Evolutionary conservation across 2,113 vertebrate species (phyloP).

Genomic region (Rousettus leschenaultii): DNA sequence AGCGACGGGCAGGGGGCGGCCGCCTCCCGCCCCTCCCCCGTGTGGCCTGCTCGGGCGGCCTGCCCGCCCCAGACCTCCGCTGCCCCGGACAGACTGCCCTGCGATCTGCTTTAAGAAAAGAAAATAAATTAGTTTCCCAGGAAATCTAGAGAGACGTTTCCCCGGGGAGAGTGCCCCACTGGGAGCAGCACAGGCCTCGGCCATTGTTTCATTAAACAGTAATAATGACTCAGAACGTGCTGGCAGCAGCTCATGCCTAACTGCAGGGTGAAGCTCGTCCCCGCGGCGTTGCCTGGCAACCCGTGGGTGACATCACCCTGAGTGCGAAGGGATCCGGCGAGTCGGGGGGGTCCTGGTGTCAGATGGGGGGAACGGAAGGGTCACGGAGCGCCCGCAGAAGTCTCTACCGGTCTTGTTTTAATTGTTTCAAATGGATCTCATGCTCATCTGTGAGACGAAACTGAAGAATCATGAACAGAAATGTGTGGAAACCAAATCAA

Average conservation of each 20-base stretch:
- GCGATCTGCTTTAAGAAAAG: not conserved
- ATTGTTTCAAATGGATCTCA: not conserved
- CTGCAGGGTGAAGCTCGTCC: not conserved
- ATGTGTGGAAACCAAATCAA: not conserved
- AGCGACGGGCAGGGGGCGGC: not conserved
- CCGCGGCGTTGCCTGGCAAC: slow-evolving; percentile 32
- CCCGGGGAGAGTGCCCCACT: not conserved
- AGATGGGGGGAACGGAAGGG: not conserved
- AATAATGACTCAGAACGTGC: slow-evolving; percentile 24
- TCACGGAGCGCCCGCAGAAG: not conserved
- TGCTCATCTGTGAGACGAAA: not conserved
- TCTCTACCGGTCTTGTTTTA: not conserved
- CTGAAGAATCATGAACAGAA: not conserved
- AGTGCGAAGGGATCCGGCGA: not conserved
- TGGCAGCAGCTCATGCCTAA: not conserved
- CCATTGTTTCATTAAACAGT: slow-evolving; percentile 18
- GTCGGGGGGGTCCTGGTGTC: not conserved
- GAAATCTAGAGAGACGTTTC: slow-evolving; percentile 19
- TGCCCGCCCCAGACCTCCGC: not conserved
- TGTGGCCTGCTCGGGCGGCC: not conserved
- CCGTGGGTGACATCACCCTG: not conserved
- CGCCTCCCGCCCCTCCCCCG: not conserved
- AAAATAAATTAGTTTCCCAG: slow-evolving; percentile 43
- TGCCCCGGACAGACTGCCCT: not conserved
- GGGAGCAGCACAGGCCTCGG: not conserved